A percentile compares a stretch with the other conserved stretches of the same genome.
These are phyloP conservation scores for Bhutanitis thaidina DNA, from an alignment of 2,888 invertebrate genomes.

Conservation along the genomic window DNA sequence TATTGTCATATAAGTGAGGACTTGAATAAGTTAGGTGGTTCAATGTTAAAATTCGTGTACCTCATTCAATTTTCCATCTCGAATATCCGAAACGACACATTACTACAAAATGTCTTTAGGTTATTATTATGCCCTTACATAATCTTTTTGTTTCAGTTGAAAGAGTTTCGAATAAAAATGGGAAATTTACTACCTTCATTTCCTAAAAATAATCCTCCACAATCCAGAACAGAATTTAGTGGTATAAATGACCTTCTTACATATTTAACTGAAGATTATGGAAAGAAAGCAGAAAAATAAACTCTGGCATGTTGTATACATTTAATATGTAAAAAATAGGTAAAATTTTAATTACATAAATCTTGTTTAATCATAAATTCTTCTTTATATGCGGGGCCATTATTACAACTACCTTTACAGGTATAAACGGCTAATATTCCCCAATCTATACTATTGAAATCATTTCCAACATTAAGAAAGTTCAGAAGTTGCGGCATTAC, in stretches of 20 bases:
- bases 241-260: conserved; percentile 90
- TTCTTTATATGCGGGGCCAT: conserved; percentile 83
- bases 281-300: conserved; percentile 46
- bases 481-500: conserved; percentile 91
- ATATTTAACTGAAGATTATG: conserved; percentile 84
- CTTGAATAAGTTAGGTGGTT: no score
- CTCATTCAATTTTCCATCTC: no score
- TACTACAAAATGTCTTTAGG: no score
- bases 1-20: no score
- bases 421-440: conserved; percentile 93
- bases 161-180: conserved; percentile 90
- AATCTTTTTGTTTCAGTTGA: conserved; percentile 75
- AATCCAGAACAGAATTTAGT: conserved; percentile 92
- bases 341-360: conserved; percentile 58
- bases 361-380: conserved; percentile 95
- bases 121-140: no score
- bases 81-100: no score
- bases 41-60: no score
- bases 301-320: conserved; percentile 7
- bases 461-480: conserved; percentile 82
- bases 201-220: conserved; percentile 87
- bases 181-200: conserved; percentile 87
- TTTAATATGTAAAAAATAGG: conserved; percentile 16
- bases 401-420: conserved; percentile 87
- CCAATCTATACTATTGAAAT: conserved; percentile 89